These are phyloP conservation scores for Choloepus hoffmanni DNA, from an alignment of 2,113 vertebrate species.

Conservation along the genomic window DNA sequence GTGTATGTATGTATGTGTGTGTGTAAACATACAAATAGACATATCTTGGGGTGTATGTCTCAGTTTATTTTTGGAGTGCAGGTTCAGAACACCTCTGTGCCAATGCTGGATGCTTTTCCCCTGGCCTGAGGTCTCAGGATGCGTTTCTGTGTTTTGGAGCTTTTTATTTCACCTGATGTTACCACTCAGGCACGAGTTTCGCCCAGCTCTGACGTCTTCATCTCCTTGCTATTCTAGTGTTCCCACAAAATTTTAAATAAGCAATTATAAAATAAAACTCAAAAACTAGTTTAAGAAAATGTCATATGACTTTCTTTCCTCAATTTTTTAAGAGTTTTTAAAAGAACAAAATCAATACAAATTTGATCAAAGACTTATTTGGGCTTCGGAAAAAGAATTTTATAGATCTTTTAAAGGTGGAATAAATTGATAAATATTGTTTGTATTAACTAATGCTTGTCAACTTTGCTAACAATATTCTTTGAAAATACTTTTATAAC, in stretches of 20 bases:
- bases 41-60: not conserved
- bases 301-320: not conserved
- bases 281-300: not conserved
- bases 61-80: not conserved
- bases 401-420: not conserved
- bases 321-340: not conserved
- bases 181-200: not conserved
- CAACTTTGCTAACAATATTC: not conserved
- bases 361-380: not conserved
- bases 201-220: not conserved
- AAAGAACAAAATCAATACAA: not conserved
- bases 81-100: not conserved
- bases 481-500: not conserved
- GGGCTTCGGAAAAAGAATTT: not conserved
- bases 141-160: not conserved
- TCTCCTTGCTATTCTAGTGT: not conserved
- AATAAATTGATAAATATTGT: not conserved
- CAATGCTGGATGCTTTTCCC: not conserved
- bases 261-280: not conserved
- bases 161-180: not conserved
- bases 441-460: not conserved
- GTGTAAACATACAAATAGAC: not conserved
- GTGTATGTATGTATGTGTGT: not conserved
- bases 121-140: not conserved
- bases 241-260: not conserved